These are phyloP conservation scores for Mythimna albipuncta DNA, from an alignment of 2,888 invertebrate genomes.

Conservation along the genomic window DNA sequence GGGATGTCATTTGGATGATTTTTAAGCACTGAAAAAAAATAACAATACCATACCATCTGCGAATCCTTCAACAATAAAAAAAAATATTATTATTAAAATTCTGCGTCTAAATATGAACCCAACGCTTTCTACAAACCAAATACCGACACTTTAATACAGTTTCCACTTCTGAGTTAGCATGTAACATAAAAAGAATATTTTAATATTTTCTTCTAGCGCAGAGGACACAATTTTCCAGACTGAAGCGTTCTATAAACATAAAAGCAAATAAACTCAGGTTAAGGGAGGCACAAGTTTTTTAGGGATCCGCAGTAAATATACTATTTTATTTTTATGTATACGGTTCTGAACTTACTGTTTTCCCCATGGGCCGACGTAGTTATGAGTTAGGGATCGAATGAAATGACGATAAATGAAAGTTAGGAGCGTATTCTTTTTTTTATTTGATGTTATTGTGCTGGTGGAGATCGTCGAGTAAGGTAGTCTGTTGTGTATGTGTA, in stretches of 20 bases:
- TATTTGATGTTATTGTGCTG: constrained; percentile 23
- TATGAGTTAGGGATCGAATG: constrained; percentile 36
- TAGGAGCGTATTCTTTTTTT: constrained; percentile 4
- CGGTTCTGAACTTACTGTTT: constrained; percentile 37
- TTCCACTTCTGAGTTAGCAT: background rate
- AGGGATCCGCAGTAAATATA: constrained; percentile 60
- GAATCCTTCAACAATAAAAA: too few relatives aligned
- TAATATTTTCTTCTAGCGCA: constrained; percentile 63
- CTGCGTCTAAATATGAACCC: background rate
- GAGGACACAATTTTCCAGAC: constrained; percentile 73
- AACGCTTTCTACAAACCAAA: background rate
- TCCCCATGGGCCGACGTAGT: constrained; percentile 18
- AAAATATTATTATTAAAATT: too few relatives aligned
- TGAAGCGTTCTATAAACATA: constrained; percentile 72
- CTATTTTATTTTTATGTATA: constrained; percentile 63
- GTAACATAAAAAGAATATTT: constrained; percentile 55
- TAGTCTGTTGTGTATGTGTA: too few relatives aligned
- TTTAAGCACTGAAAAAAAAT: too few relatives aligned
- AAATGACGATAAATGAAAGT: constrained; percentile 41
- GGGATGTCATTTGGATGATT: too few relatives aligned
- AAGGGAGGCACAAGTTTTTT: constrained; percentile 51
- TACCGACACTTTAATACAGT: constrained; percentile 4
- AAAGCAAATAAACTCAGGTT: constrained; percentile 75
- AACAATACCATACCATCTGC: too few relatives aligned
- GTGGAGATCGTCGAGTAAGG: background rate